Base-by-base conservation (phyloP, 2,888 invertebrate species). In the Gari tellinella region DNA sequence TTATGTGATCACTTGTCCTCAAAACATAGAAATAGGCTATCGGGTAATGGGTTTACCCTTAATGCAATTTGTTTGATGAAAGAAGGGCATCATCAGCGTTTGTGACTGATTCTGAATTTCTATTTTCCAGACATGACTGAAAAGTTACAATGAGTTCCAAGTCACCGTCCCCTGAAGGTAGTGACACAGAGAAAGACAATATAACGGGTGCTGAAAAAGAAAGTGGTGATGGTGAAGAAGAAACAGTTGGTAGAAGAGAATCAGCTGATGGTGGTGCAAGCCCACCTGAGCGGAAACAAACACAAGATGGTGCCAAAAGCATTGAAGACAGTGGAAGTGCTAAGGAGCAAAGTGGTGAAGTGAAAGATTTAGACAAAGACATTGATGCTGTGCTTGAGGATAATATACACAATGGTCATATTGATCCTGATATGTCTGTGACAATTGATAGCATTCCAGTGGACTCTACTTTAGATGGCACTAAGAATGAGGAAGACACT, bases 351-450 rank as follows among this genome's bases (percentile, higher is more conserved):
- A 48, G 38, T 15, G 48, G 58, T 65, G 63, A 38, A 17, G 38
- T 37, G 49, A 15, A 48, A 49, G 75, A 72, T 62, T 40, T 75
- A 38, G 69, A 67, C 58, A 65, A 77, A 55, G 73, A 76, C 21
- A 68, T 68, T 57, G 72, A 70, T 72, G 66, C 60, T 40, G 65
- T 74, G 68, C 41, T 68, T 51, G 75, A 74, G 48, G 23, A 43
- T 55, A 72, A 65, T 67, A 67, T 40, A 26, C 56, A 49, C 26
- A 62, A 66, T 60, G 70, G 60, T 37, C 48, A 62, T 40, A 72
- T 66, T 25, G 66, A 66, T 48, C 69, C 60, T 37, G 66, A 67
- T 66, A 60, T 48, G 26, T 72, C 69, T 5, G 31, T 38, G 21
- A 69, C 53, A 49, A 56, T 68, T 23, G 65, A 48, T 26, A 60